These are phyloP conservation scores for Hesperia comma DNA, from an alignment of 2,888 invertebrate genomes.

Conservation along the genomic window DNA sequence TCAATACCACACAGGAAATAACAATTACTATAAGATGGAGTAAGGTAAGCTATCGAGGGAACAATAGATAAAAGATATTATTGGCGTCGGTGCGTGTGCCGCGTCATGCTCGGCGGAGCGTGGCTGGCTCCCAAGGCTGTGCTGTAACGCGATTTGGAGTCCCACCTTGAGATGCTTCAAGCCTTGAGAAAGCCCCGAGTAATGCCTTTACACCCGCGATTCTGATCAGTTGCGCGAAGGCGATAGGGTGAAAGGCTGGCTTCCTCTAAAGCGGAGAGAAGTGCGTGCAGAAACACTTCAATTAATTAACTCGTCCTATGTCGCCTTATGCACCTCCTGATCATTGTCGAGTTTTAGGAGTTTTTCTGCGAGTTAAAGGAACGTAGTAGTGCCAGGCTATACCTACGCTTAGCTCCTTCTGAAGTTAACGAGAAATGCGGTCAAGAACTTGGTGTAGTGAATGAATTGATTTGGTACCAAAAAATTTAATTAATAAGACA, in stretches of 20 bases:
- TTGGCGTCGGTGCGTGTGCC: constrained; percentile 63
- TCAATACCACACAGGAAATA: not conserved
- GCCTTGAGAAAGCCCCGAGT: constrained; percentile 51
- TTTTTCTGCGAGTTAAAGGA: too few relatives aligned
- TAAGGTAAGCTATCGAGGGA: constrained; percentile 42
- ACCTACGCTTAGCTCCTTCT: too few relatives aligned
- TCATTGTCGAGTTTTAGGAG: too few relatives aligned
- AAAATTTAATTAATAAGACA: not conserved
- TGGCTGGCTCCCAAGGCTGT: constrained; percentile 74
- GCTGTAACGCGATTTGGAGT: constrained; percentile 65
- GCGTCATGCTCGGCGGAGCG: constrained; percentile 75
- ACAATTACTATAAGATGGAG: constrained; percentile 11
- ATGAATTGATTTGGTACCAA: too few relatives aligned
- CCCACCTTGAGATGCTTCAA: constrained; percentile 48
- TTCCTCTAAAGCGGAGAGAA: constrained; percentile 17
- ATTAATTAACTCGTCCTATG: too few relatives aligned
- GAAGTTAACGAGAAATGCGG: too few relatives aligned
- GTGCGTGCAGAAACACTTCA: not conserved
- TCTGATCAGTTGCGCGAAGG: too few relatives aligned
- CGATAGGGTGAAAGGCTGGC: too few relatives aligned
- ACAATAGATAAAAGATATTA: constrained; percentile 68
- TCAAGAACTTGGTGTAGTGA: too few relatives aligned
- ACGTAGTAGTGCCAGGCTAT: too few relatives aligned
- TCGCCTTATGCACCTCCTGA: too few relatives aligned
- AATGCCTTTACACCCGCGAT: constrained; percentile 55